A percentile compares a stretch with the other conserved stretches of the same genome.
Evolutionary conservation across 2,888 invertebrate genomes (phyloP).

Genomic region (Lithophane semibrunnea): DNA sequence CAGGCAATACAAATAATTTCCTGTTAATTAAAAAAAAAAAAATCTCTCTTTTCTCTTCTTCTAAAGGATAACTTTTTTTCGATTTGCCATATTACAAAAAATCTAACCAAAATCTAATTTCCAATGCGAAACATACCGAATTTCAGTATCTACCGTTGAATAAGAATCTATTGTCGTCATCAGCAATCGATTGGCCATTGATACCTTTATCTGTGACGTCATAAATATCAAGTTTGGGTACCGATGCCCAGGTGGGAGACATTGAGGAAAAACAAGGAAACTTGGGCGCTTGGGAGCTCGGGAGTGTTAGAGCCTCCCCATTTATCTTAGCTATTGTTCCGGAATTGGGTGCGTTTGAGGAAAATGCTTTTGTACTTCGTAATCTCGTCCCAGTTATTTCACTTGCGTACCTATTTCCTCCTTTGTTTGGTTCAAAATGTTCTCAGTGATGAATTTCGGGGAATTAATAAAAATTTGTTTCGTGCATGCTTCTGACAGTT

Average conservation of each 20-base stretch:
- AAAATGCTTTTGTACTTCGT: slow-evolving; percentile 70
- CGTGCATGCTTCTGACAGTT: slow-evolving; percentile 9
- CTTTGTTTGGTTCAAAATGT: slow-evolving; percentile 62
- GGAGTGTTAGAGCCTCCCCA: slow-evolving; percentile 68
- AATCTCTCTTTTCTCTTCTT: neutral
- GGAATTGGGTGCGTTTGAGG: slow-evolving; percentile 69
- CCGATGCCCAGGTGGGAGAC: slow-evolving; percentile 71
- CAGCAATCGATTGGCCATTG: slow-evolving; percentile 58
- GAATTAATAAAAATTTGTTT: slow-evolving; percentile 40
- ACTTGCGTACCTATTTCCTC: slow-evolving; percentile 59
- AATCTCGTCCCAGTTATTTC: slow-evolving; percentile 74
- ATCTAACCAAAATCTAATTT: neutral
- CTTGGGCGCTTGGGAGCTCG: slow-evolving; percentile 38
- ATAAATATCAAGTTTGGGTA: slow-evolving; percentile 65
- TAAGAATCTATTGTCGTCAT: slow-evolving; percentile 58
- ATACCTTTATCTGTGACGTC: slow-evolving; percentile 67
- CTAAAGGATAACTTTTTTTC: neutral
- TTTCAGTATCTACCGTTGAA: slow-evolving; percentile 46
- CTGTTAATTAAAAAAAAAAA: neutral
- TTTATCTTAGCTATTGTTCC: slow-evolving; percentile 79
- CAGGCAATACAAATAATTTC: no score
- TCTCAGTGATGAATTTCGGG: slow-evolving; percentile 47
- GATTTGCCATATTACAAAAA: neutral
- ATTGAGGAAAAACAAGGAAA: slow-evolving; percentile 72
- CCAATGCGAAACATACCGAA: neutral